Conservation (phyloP, 2,797 vertebrate genomes). For the Anas bernieri region DNA sequence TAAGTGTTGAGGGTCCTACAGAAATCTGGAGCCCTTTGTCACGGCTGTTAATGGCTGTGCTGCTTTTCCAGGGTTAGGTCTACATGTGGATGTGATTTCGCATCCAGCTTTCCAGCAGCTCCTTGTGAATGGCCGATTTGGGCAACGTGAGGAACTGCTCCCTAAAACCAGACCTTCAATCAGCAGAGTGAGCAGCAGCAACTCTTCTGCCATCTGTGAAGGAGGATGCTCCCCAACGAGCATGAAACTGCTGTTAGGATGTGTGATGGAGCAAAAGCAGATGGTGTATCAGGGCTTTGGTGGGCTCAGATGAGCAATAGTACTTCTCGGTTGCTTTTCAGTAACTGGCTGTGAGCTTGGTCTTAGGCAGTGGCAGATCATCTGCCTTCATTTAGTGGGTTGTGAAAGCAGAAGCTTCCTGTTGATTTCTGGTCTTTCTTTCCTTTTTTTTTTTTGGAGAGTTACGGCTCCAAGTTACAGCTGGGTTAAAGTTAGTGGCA, state of each 20-base stretch:
- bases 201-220: fast-evolving
- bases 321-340: background rate
- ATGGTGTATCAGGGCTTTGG: background rate
- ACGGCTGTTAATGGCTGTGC: background rate
- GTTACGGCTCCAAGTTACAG: background rate
- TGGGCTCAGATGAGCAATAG: background rate
- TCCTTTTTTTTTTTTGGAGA: background rate
- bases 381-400: background rate
- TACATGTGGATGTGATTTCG: background rate
- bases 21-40: background rate
- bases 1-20: background rate
- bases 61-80: background rate
- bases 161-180: background rate
- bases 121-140: background rate
- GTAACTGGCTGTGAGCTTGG: background rate
- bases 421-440: background rate
- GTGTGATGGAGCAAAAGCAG: background rate
- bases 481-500: background rate
- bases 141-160: background rate
- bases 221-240: background rate
- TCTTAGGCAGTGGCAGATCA: background rate
- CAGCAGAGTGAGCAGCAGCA: background rate
- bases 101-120: background rate
- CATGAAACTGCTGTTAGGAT: background rate
- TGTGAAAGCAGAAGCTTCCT: background rate